phyloP scores from a whole-genome alignment of 1,140 invertebrate genomes.

The Drosophila sturtevanti region DNA sequence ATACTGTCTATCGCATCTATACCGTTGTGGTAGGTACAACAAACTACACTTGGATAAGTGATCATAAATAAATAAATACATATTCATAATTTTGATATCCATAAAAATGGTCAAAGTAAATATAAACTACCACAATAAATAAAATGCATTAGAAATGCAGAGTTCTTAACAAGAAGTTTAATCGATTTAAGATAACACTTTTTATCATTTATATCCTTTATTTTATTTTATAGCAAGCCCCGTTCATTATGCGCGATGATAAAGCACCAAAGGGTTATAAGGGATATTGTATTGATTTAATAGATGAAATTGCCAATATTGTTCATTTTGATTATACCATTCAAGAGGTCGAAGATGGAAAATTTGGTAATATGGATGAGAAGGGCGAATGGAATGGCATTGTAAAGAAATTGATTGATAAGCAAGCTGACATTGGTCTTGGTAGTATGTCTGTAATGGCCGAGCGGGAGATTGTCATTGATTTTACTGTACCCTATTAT shows the following conservation, averaged over 20 bases:
- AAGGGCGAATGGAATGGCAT: constrained; percentile 96
- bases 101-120: neutral
- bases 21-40: constrained; percentile 87
- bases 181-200: no score
- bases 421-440: constrained; percentile 94
- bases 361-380: constrained; percentile 93
- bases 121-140: no score
- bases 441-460: constrained; percentile 96
- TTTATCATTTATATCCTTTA: neutral
- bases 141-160: no score
- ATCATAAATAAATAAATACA: constrained; percentile 25
- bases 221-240: constrained; percentile 87
- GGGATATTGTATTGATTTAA: constrained; percentile 97
- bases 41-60: constrained; percentile 58
- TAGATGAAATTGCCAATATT: constrained; percentile 91
- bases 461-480: constrained; percentile 96
- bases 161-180: no score
- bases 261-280: constrained; percentile 87
- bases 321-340: constrained; percentile 96
- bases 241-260: constrained; percentile 91
- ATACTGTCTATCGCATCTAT: constrained; percentile 91
- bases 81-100: no score
- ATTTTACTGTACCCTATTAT: constrained; percentile 97
- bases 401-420: constrained; percentile 94
- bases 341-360: constrained; percentile 88